Percentiles rank a stretch among this genome's conserved stretches.
Conservation (phyloP, 2,888 invertebrate species). For the Apotomis betuletana region DNA sequence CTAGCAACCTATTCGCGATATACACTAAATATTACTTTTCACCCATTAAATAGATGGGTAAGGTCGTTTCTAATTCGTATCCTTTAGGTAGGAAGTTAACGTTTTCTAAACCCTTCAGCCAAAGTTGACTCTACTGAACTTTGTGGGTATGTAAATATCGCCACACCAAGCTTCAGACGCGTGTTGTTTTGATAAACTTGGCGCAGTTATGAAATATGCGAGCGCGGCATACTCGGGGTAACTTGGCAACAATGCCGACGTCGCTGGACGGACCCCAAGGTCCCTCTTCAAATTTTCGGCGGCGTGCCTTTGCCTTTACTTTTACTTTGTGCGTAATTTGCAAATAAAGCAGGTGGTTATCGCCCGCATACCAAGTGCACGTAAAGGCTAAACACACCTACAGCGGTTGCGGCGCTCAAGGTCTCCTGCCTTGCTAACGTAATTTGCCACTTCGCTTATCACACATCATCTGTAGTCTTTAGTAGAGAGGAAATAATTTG, state of each 20-base stretch:
- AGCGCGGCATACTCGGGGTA: slow-evolving; percentile 10
- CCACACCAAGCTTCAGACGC: not conserved
- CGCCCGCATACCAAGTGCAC: slow-evolving; percentile 34
- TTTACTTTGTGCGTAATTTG: slow-evolving; percentile 38
- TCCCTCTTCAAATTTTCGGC: slow-evolving; percentile 26
- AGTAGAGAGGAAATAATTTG: no score
- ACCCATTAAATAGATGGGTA: no score
- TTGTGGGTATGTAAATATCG: not conserved
- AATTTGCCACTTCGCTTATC: no score
- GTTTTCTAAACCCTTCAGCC: no score
- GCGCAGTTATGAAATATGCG: slow-evolving; percentile 29
- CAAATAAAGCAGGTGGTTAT: slow-evolving; percentile 29
- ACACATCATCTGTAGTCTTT: no score
- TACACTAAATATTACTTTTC: no score
- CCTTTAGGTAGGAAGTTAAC: no score
- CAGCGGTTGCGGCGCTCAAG: not conserved
- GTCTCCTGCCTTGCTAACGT: not conserved
- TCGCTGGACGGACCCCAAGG: slow-evolving; percentile 27
- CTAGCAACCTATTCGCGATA: no score
- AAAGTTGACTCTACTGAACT: no score
- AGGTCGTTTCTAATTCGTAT: no score
- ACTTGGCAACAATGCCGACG: slow-evolving; percentile 19
- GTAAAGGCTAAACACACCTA: slow-evolving; percentile 14
- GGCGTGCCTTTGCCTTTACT: slow-evolving; percentile 26
- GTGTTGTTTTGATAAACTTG: slow-evolving; percentile 21